phyloP scores from a whole-genome alignment of 2,888 invertebrate species.

The Tetranychus truncatus region DNA sequence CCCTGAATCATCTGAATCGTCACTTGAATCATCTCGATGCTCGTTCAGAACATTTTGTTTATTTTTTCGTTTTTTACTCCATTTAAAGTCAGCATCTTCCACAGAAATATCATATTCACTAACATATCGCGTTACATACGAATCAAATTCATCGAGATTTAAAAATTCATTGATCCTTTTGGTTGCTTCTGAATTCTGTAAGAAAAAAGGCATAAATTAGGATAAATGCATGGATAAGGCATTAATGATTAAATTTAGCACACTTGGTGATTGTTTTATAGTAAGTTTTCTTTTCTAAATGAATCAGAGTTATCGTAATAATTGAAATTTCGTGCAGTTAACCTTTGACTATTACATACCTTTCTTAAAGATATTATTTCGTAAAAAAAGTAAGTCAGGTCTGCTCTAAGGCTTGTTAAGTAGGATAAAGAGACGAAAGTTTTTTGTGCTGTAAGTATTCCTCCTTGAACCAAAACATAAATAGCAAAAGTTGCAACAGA shows the following conservation, averaged over 20 bases:
- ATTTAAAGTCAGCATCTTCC: background rate
- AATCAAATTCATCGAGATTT: conserved; percentile 71
- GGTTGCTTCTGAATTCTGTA: conserved; percentile 41
- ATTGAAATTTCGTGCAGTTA: background rate
- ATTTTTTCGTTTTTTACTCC: background rate
- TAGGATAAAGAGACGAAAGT: conserved; percentile 34
- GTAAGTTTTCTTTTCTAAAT: background rate
- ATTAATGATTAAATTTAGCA: no score
- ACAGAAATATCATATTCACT: conserved; percentile 52
- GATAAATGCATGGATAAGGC: no score
- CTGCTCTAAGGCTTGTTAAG: conserved; percentile 32
- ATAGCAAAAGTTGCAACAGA: conserved; percentile 21
- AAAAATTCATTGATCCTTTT: conserved; percentile 77
- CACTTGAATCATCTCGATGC: background rate
- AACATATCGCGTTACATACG: conserved; percentile 40
- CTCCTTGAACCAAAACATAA: conserved; percentile 16
- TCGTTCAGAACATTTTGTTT: background rate
- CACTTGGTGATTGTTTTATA: no score
- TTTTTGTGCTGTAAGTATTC: conserved; percentile 28
- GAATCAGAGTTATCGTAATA: background rate
- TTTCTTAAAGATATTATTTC: conserved; percentile 38
- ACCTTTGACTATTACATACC: background rate
- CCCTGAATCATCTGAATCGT: conserved; percentile 28
- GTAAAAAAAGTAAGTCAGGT: background rate
- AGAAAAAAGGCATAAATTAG: background rate